Evolutionary conservation across 2,888 invertebrate genomes (phyloP), one percentile per base, ranked within the genome.

Genomic region (Himalopsyche tibetana): DNA sequence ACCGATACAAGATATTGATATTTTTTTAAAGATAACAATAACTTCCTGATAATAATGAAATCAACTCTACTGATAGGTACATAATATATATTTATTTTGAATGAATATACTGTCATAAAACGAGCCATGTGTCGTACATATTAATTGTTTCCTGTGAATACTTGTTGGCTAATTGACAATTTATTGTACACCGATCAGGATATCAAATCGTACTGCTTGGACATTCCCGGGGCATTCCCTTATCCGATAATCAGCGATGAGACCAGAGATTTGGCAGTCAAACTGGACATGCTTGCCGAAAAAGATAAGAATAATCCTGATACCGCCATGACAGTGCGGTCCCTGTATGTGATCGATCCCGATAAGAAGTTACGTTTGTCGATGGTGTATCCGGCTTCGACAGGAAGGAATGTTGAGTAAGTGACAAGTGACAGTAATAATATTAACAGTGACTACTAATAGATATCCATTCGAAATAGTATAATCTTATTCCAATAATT

Each of bases 371-470:
- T 98, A 84, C 95, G 97, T 89, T 92, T 97, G 55, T 95, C 96
- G 83, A 96, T 98, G 94, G 94, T 96, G 86, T 98, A 98, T 91
- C 98, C 98, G 40, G 95, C 96, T 85, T 97, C 97, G 3, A 97
- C 96, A 40, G 98, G 98, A 74, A 94, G 98, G 89, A 97, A 97
- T 92, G 97, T 97, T 89, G 95, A 96, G 97, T 97, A 91, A 94
- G 95, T 94, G 19, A 42, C 42, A 69, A 28, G 28, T 28, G 28
- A 28, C 28, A 28, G 28, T 28, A 28, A 28, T 28, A 28, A 28
- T 28, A 28, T 2, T 28, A 28, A 28, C 28, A 28, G 28, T 28
- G 28, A 28, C 28, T 28, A 28, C 28, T 28, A 28, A 28, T 28
- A 28, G 28, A 28, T 28, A 28, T 28, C 28, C 0, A 28, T 28